Evolutionary conservation across 1,140 invertebrate genomes (phyloP), one percentile per base, ranked within the genome.

Genomic region (Drosophila baimaii): DNA sequence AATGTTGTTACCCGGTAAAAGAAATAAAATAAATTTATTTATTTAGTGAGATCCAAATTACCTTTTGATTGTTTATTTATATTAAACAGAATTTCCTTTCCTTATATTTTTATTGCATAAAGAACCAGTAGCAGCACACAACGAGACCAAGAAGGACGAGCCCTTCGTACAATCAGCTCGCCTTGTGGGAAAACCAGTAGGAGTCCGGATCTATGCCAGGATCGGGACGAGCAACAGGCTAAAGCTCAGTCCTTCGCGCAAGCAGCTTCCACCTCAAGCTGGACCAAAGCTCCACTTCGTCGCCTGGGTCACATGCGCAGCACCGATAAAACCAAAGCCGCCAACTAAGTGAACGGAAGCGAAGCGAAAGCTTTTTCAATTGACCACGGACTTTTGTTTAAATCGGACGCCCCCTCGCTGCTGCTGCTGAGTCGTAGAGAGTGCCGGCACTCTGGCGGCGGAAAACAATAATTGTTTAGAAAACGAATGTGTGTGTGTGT

Each of bases 321-420:
- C 49, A 33, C 12, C 17, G 3, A 19, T 12, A 15, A 19, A 19
- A 12, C 27, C 47, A 49, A 29, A 29, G 47, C 19, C 29, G 29
- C 49, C 21, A 49, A 23, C 25, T 27, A 52, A 52, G 19, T 35
- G 23, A 54, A 59, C 57, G 56, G 56, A 62, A 62, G 33, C 43
- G 39, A 66, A 49, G 31, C 25, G 10, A 74, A 47, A 74, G 71
- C 69, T 74, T 62, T 63, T 74, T 74, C 70, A 74, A 74, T 74
- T 74, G 37, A 33, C 29, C 62, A 59, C 75, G 29, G 39, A 47
- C 57, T 57, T 41, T 70, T 73, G 54, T 21, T 63, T 65, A 35
- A 74, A 79, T 29, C 76, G 54, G 68, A 74, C 56, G 52, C 19
- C 19, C 19, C 46, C 9, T 49, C 25, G 33, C 31, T 21, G 31